Evolutionary conservation across 2,888 invertebrate genomes (phyloP).

Genomic region (Nephrotoma appendiculata): DNA sequence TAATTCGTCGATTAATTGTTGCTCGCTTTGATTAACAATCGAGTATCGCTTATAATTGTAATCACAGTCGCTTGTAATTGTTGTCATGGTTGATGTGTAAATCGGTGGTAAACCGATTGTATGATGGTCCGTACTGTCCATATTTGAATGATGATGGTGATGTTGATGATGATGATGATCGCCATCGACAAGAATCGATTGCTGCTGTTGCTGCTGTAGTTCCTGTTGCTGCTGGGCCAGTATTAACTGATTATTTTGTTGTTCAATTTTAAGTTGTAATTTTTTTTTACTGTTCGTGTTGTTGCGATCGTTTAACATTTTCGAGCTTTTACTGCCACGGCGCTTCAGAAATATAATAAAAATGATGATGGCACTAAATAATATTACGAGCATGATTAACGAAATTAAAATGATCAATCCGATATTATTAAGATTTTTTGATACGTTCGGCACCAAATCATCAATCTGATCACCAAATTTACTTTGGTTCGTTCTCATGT

Average conservation of each 20-base stretch:
- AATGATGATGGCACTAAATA: conserved; percentile 31
- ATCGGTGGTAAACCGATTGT: conserved; percentile 31
- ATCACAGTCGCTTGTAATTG: conserved; percentile 7
- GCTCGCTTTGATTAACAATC: conserved; percentile 11
- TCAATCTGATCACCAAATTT: background rate
- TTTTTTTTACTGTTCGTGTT: background rate
- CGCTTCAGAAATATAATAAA: conserved; percentile 37
- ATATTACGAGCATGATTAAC: conserved; percentile 15
- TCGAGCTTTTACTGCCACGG: conserved; percentile 15
- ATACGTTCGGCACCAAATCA: background rate
- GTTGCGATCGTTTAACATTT: background rate
- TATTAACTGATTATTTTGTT: background rate
- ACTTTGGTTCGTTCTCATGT: conserved; percentile 9
- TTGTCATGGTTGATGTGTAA: conserved; percentile 15
- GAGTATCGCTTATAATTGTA: background rate
- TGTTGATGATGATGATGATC: conserved; percentile 2
- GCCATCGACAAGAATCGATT: background rate
- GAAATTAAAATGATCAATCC: background rate
- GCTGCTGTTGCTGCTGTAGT: background rate
- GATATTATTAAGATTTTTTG: background rate
- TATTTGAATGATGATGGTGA: conserved; percentile 10
- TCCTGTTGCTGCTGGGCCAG: background rate
- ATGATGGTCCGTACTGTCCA: conserved; percentile 24
- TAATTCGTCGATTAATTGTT: conserved; percentile 6
- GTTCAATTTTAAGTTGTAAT: background rate